These are phyloP conservation scores for Drosophila macrothrix DNA, from an alignment of 2,888 invertebrate genomes.

Conservation along the genomic window DNA sequence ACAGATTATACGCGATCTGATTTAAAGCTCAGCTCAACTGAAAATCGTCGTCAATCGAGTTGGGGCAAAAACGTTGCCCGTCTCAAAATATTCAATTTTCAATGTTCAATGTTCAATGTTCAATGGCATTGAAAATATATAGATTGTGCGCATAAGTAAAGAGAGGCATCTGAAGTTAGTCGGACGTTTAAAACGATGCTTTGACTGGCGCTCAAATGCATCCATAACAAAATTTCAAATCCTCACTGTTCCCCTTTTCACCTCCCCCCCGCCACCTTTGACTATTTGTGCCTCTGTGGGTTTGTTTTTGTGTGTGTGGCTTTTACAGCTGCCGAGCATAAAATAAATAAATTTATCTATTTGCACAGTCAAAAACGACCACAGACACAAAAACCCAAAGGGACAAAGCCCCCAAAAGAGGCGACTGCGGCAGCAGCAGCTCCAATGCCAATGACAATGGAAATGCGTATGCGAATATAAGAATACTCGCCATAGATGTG, in stretches of 20 bases:
- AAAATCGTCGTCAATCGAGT: not conserved
- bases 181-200: slow-evolving; percentile 25
- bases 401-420: slow-evolving; percentile 55
- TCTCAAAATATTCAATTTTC: not conserved
- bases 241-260: not conserved
- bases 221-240: not conserved
- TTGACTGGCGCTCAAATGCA: slow-evolving; percentile 24
- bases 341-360: slow-evolving; percentile 81
- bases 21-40: slow-evolving; percentile 15
- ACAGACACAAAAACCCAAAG: slow-evolving; percentile 54
- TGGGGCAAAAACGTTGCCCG: not conserved
- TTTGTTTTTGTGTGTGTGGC: slow-evolving; percentile 32
- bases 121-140: slow-evolving; percentile 54
- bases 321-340: slow-evolving; percentile 62
- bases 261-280: not conserved
- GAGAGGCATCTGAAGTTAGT: slow-evolving; percentile 63
- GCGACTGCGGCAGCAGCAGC: slow-evolving; percentile 13
- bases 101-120: slow-evolving; percentile 22
- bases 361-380: slow-evolving; percentile 77
- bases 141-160: slow-evolving; percentile 52
- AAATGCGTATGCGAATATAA: slow-evolving; percentile 41
- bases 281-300: not conserved
- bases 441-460: slow-evolving; percentile 40
- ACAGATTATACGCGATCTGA: slow-evolving; percentile 14
- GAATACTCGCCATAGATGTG: slow-evolving; percentile 35